These are phyloP conservation scores for Antennarius striatus DNA, from an alignment of 2,113 vertebrate genomes.

Conservation along the genomic window DNA sequence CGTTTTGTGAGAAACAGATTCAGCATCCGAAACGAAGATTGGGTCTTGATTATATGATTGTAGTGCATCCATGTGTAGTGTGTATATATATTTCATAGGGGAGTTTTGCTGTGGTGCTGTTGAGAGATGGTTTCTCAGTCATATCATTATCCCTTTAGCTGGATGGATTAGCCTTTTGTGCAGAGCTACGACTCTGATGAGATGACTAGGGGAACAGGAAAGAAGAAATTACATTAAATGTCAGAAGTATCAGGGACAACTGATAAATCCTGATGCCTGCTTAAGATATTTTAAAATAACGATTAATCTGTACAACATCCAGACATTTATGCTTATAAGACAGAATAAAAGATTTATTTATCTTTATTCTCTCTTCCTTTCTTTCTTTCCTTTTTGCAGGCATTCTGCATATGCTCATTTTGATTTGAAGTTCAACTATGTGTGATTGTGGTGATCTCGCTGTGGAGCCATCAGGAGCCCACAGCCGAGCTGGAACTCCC, in stretches of 20 bases:
- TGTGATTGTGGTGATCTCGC: constrained; percentile 5
- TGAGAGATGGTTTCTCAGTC: constrained; percentile 57
- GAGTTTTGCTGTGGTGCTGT: constrained; percentile 51
- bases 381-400: not conserved
- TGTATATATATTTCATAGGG: not conserved
- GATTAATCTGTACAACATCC: too few relatives aligned
- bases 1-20: constrained; percentile 10
- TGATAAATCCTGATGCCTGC: constrained; percentile 16
- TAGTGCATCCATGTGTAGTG: too few relatives aligned
- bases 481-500: constrained; percentile 11
- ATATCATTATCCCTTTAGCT: constrained; percentile 67
- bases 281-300: too few relatives aligned
- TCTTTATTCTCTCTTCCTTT: not conserved
- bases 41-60: not conserved
- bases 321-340: too few relatives aligned
- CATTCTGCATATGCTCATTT: not conserved
- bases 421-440: not conserved
- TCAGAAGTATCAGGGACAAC: constrained; percentile 44
- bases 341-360: not conserved
- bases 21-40: not conserved
- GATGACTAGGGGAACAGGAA: constrained; percentile 25
- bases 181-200: constrained; percentile 55
- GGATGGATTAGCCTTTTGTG: constrained; percentile 62
- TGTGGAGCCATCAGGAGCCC: not conserved
- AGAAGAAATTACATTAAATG: constrained; percentile 53